Base-by-base conservation (phyloP, 92 coral and sea anemone genomes). In the Porites evermanni region DNA sequence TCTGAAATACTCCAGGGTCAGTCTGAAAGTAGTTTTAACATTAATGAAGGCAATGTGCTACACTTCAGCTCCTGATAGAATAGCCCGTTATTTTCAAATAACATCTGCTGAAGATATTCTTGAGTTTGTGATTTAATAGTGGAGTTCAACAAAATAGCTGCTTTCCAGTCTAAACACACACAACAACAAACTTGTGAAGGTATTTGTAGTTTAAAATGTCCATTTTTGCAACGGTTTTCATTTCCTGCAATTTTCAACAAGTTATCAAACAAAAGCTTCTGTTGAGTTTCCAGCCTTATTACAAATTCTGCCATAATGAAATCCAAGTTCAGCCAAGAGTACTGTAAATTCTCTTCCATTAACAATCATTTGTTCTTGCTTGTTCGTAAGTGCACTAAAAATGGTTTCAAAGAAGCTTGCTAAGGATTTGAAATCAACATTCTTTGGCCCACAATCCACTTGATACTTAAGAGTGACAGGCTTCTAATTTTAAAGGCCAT, bases 1-100 rank as follows among this genome's bases (percentile, higher is more conserved):
- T 71, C 88, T 89, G 61, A 92, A 83, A 67, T 67, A 75, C 72
- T 92, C 95, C 61, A 92, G 66, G 56, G 95, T 32, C 44, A 78
- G 53, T 85, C 88, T 4, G 88, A 76, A 53, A 85, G 67, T 0
- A 85, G 50, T 56, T 66, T 85, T 26, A 77, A 8, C 53, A 60
- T 26, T 54, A 77, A 18, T 7, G 61, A 53, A 4, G 88, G 20
- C 1, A 66, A 67, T 7, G 12, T 4, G 52, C 67, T 67, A 16
- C 77, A 67, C 6, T 26, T 75, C 2, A 76, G 23, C 7, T 76
- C 6, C 60, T 76, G 82, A 12, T 24, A 65, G 56, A 85, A 20
- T 19, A 52, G 21, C 12, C 11, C 11, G 59, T 53, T 67, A 10
- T 58, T 53, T 13, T 85, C 75, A 5, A 11, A 26, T 58, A 85